Evolutionary conservation across 2,113 vertebrate species (phyloP).

Genomic region (Xenotilapia longispinis): DNA sequence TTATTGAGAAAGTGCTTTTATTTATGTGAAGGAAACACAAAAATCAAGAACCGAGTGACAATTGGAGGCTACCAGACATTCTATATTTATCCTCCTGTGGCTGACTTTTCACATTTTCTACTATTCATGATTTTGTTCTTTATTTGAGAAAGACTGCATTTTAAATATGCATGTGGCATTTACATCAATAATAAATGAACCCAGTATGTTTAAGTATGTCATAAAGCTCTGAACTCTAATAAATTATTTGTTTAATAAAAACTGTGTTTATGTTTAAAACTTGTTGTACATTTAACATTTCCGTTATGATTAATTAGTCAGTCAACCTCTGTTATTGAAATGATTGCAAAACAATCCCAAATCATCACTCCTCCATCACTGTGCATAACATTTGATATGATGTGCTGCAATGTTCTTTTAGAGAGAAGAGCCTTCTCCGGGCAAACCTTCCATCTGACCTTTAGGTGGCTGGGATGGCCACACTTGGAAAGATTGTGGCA

Average conservation of each 20-base stretch:
- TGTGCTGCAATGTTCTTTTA: neutral
- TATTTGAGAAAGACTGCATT: neutral
- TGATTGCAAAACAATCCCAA: neutral
- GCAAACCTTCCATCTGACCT: neutral
- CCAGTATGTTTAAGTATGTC: neutral
- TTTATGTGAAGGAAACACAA: neutral
- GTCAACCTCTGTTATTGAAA: neutral
- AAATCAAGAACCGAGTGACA: neutral
- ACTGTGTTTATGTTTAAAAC: neutral
- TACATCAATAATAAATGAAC: neutral
- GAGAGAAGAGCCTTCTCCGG: neutral
- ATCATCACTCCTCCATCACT: neutral
- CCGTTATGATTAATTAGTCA: neutral
- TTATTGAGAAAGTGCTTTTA: neutral
- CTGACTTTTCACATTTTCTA: neutral
- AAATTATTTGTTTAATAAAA: neutral
- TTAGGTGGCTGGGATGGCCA: neutral
- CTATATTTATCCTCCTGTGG: neutral
- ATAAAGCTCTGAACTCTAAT: neutral
- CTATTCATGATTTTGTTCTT: neutral
- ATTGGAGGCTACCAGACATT: neutral
- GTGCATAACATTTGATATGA: neutral
- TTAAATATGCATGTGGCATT: neutral
- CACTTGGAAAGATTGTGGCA: neutral
- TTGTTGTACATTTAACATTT: neutral